phyloP scores from a whole-genome alignment of 2,113 vertebrate species.

The Gavialis gangeticus region DNA sequence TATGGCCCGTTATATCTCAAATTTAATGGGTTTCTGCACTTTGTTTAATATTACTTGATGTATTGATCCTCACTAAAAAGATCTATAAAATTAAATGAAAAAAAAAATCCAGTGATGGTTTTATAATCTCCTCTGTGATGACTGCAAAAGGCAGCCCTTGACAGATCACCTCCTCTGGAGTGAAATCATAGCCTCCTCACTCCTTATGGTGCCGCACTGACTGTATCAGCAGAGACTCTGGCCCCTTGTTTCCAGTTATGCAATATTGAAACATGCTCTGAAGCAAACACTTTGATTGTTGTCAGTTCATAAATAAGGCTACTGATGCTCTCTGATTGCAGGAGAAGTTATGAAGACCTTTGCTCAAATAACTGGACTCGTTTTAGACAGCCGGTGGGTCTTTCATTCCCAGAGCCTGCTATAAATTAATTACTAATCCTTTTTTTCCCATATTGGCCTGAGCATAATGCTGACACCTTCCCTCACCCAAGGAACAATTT shows the following conservation, averaged over 20 bases:
- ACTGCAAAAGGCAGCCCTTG: fast-evolving
- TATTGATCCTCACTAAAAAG: not conserved
- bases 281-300: not conserved
- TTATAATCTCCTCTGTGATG: not conserved
- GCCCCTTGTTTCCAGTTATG: not conserved
- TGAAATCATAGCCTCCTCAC: not conserved
- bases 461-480: not conserved
- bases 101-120: not conserved
- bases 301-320: not conserved
- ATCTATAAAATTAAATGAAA: not conserved
- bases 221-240: fast-evolving
- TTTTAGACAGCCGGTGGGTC: not conserved
- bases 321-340: not conserved
- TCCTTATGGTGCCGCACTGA: not conserved
- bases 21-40: not conserved
- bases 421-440: fast-evolving
- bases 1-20: not conserved
- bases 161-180: fast-evolving
- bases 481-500: not conserved
- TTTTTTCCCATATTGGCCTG: not conserved
- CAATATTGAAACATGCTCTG: fast-evolving
- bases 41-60: not conserved
- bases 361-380: not conserved
- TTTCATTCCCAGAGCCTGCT: not conserved
- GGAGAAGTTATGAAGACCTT: not conserved